Evolutionary conservation across 2,113 vertebrate genomes (phyloP).

Genomic region (Sinocyclocheilus grahami): DNA sequence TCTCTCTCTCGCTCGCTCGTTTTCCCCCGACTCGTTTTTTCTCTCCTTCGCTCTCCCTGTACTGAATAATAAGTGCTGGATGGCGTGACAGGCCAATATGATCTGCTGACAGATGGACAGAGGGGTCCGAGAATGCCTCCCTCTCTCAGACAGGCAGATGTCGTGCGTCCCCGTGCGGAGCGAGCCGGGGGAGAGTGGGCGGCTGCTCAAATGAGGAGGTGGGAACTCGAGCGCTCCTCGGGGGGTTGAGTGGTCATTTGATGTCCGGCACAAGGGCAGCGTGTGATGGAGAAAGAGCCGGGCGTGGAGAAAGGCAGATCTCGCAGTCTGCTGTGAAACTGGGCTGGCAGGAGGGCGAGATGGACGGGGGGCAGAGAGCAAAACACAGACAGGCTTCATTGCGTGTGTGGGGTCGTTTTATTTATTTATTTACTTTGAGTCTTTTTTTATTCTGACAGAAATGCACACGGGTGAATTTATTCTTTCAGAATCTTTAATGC

Average conservation of each 20-base stretch:
- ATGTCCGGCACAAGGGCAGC: constrained; percentile 88
- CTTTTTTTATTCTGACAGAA: constrained; percentile 47
- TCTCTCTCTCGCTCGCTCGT: background rate
- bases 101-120: constrained; percentile 78
- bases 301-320: constrained; percentile 71
- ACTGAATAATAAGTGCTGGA: constrained; percentile 73
- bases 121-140: constrained; percentile 64
- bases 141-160: constrained; percentile 94
- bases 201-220: constrained; percentile 90
- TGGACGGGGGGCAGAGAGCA: constrained; percentile 31
- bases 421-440: constrained; percentile 29
- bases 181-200: constrained; percentile 80
- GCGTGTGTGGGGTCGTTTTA: constrained; percentile 25
- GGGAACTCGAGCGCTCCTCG: constrained; percentile 94
- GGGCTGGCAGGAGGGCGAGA: constrained; percentile 63
- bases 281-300: constrained; percentile 77
- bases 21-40: constrained; percentile 16
- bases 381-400: constrained; percentile 44
- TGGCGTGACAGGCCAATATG: constrained; percentile 73
- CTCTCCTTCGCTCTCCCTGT: constrained; percentile 15
- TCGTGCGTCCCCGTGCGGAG: constrained; percentile 85
- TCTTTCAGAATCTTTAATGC: background rate
- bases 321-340: constrained; percentile 75
- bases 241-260: constrained; percentile 95
- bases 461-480: constrained; percentile 2